These are phyloP conservation scores for Bruchidius siliquastri DNA, from an alignment of 2,888 invertebrate genomes.

Conservation along the genomic window DNA sequence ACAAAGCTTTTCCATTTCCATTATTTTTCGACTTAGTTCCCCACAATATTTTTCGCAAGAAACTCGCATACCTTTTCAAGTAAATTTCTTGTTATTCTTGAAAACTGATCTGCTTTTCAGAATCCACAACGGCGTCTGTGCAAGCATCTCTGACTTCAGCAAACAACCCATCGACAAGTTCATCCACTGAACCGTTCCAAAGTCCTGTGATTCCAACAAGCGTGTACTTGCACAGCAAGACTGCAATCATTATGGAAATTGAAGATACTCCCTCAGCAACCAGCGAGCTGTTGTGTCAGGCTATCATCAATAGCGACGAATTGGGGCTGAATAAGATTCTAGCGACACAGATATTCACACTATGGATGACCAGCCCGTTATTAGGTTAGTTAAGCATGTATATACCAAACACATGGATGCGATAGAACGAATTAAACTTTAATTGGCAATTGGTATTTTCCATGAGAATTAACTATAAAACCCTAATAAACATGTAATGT, in stretches of 20 bases:
- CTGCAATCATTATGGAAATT: slow-evolving; percentile 79
- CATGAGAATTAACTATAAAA: too few relatives aligned
- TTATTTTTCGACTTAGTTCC: too few relatives aligned
- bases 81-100: too few relatives aligned
- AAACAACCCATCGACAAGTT: slow-evolving; percentile 5
- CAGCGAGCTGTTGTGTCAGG: slow-evolving; percentile 52
- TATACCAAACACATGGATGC: slow-evolving; percentile 1
- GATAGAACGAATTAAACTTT: too few relatives aligned
- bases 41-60: too few relatives aligned
- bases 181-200: slow-evolving; percentile 10
- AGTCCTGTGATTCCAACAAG: slow-evolving; percentile 56
- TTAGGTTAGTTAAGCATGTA: slow-evolving; percentile 55
- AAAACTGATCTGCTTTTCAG: slow-evolving; percentile 8
- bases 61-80: too few relatives aligned
- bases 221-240: slow-evolving; percentile 78
- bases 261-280: slow-evolving; percentile 68
- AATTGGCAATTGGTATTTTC: background rate
- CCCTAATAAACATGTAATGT: too few relatives aligned
- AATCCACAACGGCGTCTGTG: slow-evolving; percentile 14
- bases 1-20: too few relatives aligned
- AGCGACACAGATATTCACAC: slow-evolving; percentile 80
- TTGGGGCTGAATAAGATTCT: slow-evolving; percentile 71
- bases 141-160: background rate
- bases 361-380: slow-evolving; percentile 92
- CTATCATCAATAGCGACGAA: slow-evolving; percentile 70